Evolutionary conservation across 2,888 invertebrate species (phyloP).

Genomic region (Endotricha flammealis): DNA sequence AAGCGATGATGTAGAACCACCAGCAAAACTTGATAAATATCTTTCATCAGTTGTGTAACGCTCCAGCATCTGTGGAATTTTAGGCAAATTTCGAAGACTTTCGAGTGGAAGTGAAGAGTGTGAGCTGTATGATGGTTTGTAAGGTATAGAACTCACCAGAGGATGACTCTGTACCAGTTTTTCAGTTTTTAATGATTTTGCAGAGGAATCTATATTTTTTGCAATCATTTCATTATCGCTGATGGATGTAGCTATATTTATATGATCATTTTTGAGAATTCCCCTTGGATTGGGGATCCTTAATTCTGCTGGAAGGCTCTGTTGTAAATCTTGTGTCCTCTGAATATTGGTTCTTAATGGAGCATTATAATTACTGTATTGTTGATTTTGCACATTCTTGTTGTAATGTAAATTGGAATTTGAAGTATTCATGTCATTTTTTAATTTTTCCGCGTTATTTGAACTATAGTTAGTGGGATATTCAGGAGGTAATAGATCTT

Average conservation of each 20-base stretch:
- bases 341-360: conserved; percentile 42
- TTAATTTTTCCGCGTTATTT: conserved; percentile 49
- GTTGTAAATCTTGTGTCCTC: conserved; percentile 53
- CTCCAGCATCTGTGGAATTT: conserved; percentile 80
- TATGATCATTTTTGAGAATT: conserved; percentile 49
- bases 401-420: conserved; percentile 51
- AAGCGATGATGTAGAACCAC: conserved; percentile 50
- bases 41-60: conserved; percentile 77
- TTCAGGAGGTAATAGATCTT: conserved; percentile 56
- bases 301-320: conserved; percentile 53
- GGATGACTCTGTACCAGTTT: conserved; percentile 59
- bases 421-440: conserved; percentile 39
- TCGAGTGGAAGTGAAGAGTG: conserved; percentile 68
- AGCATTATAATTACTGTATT: conserved; percentile 50
- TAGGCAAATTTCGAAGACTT: conserved; percentile 74
- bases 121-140: conserved; percentile 58
- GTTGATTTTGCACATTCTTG: conserved; percentile 56
- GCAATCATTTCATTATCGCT: conserved; percentile 39
- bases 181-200: conserved; percentile 57
- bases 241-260: conserved; percentile 34
- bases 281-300: conserved; percentile 66
- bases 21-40: conserved; percentile 70
- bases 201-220: conserved; percentile 47
- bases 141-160: conserved; percentile 53
- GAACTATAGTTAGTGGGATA: conserved; percentile 53